A percentile compares a stretch with the other conserved stretches of the same genome.
Conservation (phyloP, 2,113 vertebrate genomes). For the Ophthalmolycus amberensis region DNA sequence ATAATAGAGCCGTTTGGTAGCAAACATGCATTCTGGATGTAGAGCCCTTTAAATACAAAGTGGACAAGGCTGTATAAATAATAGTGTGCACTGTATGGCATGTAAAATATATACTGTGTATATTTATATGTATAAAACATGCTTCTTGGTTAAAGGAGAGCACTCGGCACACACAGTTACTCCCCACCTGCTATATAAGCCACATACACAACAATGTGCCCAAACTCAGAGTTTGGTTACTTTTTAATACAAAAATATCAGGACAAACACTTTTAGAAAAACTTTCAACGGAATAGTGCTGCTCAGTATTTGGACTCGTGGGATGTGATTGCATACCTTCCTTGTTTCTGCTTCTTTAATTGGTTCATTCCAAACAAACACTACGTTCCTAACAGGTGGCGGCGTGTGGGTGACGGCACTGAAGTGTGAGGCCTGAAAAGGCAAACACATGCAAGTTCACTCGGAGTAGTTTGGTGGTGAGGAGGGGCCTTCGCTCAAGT, state of each 20-base stretch:
- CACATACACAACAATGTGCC: constrained; percentile 74
- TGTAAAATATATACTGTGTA: constrained; percentile 86
- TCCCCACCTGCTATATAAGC: constrained; percentile 65
- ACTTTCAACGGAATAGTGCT: constrained; percentile 87
- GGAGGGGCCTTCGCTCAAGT: constrained; percentile 66
- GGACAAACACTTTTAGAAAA: constrained; percentile 84
- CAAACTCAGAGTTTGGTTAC: constrained; percentile 75
- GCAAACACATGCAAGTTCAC: constrained; percentile 63
- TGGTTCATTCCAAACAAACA: constrained; percentile 22
- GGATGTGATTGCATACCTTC: constrained; percentile 84
- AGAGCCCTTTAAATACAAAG: constrained; percentile 88
- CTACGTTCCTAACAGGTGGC: constrained; percentile 39
- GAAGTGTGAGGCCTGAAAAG: constrained; percentile 72
- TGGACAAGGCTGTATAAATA: constrained; percentile 90
- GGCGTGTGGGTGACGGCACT: constrained; percentile 85
- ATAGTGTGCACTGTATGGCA: constrained; percentile 87
- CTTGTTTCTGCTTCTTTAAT: constrained; percentile 57
- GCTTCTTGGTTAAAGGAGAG: constrained; percentile 80
- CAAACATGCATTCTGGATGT: constrained; percentile 91
- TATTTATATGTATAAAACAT: constrained; percentile 84
- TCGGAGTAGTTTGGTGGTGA: constrained; percentile 45
- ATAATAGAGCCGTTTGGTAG: constrained; percentile 82
- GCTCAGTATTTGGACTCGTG: constrained; percentile 80
- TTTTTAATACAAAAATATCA: constrained; percentile 82
- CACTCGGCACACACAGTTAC: constrained; percentile 48